Base-by-base conservation (phyloP, 2,888 invertebrate genomes). In the Sabatieria punctata region DNA sequence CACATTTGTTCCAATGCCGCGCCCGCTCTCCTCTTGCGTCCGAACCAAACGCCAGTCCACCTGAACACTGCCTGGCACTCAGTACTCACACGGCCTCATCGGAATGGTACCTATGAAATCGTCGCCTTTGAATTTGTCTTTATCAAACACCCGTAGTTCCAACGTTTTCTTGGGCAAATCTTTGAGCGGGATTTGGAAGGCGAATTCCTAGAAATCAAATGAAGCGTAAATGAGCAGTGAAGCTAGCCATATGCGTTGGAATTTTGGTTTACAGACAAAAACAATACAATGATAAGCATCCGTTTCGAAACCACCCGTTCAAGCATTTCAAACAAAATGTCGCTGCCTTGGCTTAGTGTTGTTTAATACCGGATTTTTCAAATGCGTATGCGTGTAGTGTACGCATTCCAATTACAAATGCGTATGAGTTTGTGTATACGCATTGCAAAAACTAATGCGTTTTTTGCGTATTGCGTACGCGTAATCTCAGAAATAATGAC, bases 111-210 rank as follows among this genome's bases (percentile, higher is more conserved):
- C 84, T 36, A 89, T 75, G 63, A 85, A 89, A 66, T 88, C 88
- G 67, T 88, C 86, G 53, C 81, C 78, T 65, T 85, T 85, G 45
- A 82, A 83, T 36, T 71, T 64, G 61, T 80, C 80, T 61, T 79
- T 86, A 67, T 91, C 91, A 82, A 85, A 91, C 46, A 91, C 86
- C 6, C 86, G 83, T 51, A 91, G 72, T 55, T 83, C 82, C 49
- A 91, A 71, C 51, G 83, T 81, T 70, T 86, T 84, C 63, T 83
- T 82, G 47, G 82, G 79, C 52, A 91, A 73, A 45, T 89, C 89
- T 26, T 80, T 81, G 30, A 84, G 80, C 49, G 83, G 77, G n/a
- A 85, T 82, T 65, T 85, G 83, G 62, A 89, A 88, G 22, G 77
- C 72, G 65, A 89, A 86, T 66, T 88, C 86, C 72, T 72, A n/a